Evolutionary conservation across 2,888 invertebrate species (phyloP).

Genomic region (Polyploca ridens): DNA sequence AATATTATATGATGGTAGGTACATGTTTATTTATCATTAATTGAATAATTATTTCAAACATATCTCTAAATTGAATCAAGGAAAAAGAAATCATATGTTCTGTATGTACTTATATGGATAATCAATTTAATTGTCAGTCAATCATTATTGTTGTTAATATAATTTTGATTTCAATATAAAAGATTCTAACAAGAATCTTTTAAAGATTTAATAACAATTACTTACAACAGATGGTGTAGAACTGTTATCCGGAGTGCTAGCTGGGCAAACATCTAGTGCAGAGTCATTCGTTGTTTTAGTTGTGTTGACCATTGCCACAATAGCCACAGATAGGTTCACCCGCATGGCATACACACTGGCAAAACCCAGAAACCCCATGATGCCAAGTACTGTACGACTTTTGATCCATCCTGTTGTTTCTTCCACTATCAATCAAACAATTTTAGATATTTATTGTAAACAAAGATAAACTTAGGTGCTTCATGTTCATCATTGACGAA

Average conservation of each 20-base stretch:
- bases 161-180: too few species aligned
- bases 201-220: too few species aligned
- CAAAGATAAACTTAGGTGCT: not conserved
- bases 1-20: too few species aligned
- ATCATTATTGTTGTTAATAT: too few species aligned
- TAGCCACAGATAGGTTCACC: constrained; percentile 96
- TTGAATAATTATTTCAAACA: not conserved
- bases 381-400: constrained; percentile 90
- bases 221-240: constrained; percentile 67
- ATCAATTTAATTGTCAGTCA: too few species aligned
- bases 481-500: not conserved
- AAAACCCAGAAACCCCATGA: constrained; percentile 94
- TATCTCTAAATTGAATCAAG: too few species aligned
- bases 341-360: constrained; percentile 96
- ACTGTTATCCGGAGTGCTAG: constrained; percentile 68
- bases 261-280: constrained; percentile 86
- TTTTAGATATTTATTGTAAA: not conserved
- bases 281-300: constrained; percentile 86
- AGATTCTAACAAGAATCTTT: too few species aligned
- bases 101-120: too few species aligned
- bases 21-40: too few species aligned
- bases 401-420: constrained; percentile 89
- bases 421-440: constrained; percentile 62
- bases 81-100: too few species aligned
- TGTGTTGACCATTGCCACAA: constrained; percentile 96